Evolutionary conservation across 2,797 vertebrate species (phyloP), one percentile per base, ranked within the genome.

Genomic region (Myotis pilosus): DNA sequence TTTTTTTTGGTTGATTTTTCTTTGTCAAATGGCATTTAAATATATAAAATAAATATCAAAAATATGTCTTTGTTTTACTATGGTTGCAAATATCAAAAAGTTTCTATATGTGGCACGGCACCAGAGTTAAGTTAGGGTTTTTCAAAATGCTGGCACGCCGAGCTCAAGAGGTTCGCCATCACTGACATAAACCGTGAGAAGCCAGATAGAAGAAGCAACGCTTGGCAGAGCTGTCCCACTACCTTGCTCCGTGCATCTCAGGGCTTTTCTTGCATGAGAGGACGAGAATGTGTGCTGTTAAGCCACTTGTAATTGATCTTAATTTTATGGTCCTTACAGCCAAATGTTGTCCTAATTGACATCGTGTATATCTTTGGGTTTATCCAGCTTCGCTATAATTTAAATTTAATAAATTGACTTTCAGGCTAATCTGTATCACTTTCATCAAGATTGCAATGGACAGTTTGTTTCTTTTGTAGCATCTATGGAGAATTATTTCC

Each of bases 381-480:
- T 62, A 62, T 30, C 6, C 47, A 82, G 41, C 15, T 60, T 71
- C 38, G 44, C 10, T 22, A 17, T 20, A 68, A 13, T 86, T 64
- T 76, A 44, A 64, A 57, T 36, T 79, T 25, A 53, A 82, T 79
- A 92, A 71, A 69, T 76, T 0, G 33, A 80, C 62, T 55, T 88
- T 83, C 19, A 92, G 44, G 41, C 2, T n/a, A 49, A 87, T 68
- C 8, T 69, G 3, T 80, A 51, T 15, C 92, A 19, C 5, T 79
- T 92, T 83, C 7, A 49, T 69, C 36, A 79, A 71, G 28, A 74
- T 53, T 87, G 1, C 20, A 57, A 5, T 57, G 16, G 28, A 16
- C 20, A 68, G 22, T 75, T 78, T 91, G 2, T 53, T 86, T 87
- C 20, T 74, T 89, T 74, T 87, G 16, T 25, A 49, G 80, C 44